Evolutionary conservation across 2,113 vertebrate genomes (phyloP), one percentile per base, ranked within the genome.

Genomic region (Chascanopsetta lugubris): DNA sequence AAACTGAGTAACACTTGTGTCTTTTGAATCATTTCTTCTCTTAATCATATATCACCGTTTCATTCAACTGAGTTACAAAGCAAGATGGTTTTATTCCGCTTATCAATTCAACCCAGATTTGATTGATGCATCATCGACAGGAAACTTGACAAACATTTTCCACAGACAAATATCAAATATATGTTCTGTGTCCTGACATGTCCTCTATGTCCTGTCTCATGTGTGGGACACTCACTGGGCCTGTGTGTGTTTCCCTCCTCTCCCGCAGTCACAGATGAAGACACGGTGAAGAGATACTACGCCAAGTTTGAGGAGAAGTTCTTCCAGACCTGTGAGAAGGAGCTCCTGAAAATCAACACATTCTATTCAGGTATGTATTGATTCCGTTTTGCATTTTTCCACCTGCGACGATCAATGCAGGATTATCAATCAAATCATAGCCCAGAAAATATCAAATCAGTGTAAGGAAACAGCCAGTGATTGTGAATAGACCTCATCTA

Each of bases 341-440:
- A 99, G 90, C 96, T 99, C 87, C 93, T 97, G 92, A 99, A 99
- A 93, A 99, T 99, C 92, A 99, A 99, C 92, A 99, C 96, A 6
- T 99, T 99, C 92, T 99, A 99, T 92, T 99, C 97, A 94, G 97
- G 97, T 99, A 91, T 51, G 29, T 45, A 18, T 50, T 77, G 9
- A 26, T 24, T 40, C 30, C 5, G 3, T 0, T n/a, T n/a, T n/a
- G n/a, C n/a, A n/a, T n/a, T n/a, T n/a, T 36, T 32, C 3, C 6
- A 10, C 26, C 15, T 20, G 5, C 47, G 17, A 3, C 47, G 10
- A 69, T 49, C 15, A 10, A 6, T 25, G 40, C 40, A n/a, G n/a
- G n/a, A n/a, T n/a, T n/a, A n/a, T n/a, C n/a, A n/a, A n/a, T n/a
- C 1, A 63, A 42, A 43, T 46, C 61, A 47, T 36, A 56, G 8